Conservation (phyloP, 2,797 vertebrate genomes). For the Poeciliopsis infans region DNA sequence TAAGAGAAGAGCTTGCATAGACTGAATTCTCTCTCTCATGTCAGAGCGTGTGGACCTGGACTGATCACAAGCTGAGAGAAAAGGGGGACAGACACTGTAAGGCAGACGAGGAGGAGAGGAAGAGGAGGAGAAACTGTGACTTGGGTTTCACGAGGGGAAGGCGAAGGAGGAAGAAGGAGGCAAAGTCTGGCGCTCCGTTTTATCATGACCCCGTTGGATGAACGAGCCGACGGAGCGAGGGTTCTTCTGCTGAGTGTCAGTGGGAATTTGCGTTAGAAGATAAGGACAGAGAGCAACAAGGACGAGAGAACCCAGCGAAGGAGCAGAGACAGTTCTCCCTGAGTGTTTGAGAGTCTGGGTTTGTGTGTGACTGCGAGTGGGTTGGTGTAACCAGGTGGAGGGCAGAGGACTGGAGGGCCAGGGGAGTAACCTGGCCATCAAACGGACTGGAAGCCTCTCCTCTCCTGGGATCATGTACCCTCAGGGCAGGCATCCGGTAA, state of each 20-base stretch:
- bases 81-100: slow-evolving; percentile 47
- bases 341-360: slow-evolving; percentile 37
- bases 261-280: slow-evolving; percentile 50
- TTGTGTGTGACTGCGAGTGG: slow-evolving; percentile 41
- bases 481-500: slow-evolving; percentile 92
- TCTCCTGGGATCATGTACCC: slow-evolving; percentile 90
- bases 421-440: slow-evolving; percentile 79
- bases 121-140: slow-evolving; percentile 57
- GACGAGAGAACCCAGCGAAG: slow-evolving; percentile 43
- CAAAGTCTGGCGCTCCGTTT: slow-evolving; percentile 56
- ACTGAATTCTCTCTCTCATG: slow-evolving; percentile 75
- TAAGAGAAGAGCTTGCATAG: slow-evolving; percentile 58
- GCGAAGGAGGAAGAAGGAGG: slow-evolving; percentile 48
- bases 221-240: slow-evolving; percentile 47
- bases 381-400: slow-evolving; percentile 68
- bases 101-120: slow-evolving; percentile 30
- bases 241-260: slow-evolving; percentile 56
- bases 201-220: slow-evolving; percentile 64
- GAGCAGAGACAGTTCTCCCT: slow-evolving; percentile 54
- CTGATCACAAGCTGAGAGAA: slow-evolving; percentile 68
- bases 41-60: slow-evolving; percentile 70
- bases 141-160: slow-evolving; percentile 53
- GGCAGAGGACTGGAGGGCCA: slow-evolving; percentile 79
- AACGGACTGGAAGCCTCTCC: slow-evolving; percentile 76
- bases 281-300: slow-evolving; percentile 26